Evolutionary conservation across 2,113 vertebrate species (phyloP).

Genomic region (Ibidorhyncha struthersii): DNA sequence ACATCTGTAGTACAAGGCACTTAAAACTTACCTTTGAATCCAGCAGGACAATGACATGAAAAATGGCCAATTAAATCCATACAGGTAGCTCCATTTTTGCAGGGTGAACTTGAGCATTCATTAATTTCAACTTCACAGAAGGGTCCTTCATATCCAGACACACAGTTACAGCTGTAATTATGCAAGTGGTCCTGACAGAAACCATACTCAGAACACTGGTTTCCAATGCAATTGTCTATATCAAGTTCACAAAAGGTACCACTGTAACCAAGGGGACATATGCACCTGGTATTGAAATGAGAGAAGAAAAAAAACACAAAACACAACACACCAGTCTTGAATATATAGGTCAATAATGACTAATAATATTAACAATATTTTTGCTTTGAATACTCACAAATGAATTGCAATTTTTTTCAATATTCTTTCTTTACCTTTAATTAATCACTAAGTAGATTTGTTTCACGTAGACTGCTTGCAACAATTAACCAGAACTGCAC

Average conservation of each 20-base stretch:
- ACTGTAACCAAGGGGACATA: constrained; percentile 73
- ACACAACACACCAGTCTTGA: neutral
- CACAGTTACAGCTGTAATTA: constrained; percentile 79
- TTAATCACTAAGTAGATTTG: neutral
- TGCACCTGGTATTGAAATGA: constrained; percentile 67
- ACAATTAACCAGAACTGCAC: neutral
- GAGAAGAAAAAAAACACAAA: neutral
- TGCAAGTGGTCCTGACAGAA: constrained; percentile 71
- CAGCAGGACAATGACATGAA: constrained; percentile 73
- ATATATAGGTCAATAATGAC: neutral
- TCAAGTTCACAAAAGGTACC: constrained; percentile 71
- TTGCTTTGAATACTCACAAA: neutral
- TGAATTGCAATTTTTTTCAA: neutral
- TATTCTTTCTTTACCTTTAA: neutral
- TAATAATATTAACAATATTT: neutral
- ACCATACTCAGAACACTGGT: constrained; percentile 71
- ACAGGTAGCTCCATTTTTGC: constrained; percentile 75
- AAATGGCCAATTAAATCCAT: constrained; percentile 74
- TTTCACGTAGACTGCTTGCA: neutral
- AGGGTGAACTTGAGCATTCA: constrained; percentile 77
- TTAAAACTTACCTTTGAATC: constrained; percentile 79
- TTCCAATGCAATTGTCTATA: constrained; percentile 72
- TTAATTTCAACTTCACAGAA: constrained; percentile 79
- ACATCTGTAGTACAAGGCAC: neutral
- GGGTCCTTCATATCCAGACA: constrained; percentile 75